Evolutionary conservation across 2,888 invertebrate species (phyloP).

Genomic region (Erpobdella octoculata): DNA sequence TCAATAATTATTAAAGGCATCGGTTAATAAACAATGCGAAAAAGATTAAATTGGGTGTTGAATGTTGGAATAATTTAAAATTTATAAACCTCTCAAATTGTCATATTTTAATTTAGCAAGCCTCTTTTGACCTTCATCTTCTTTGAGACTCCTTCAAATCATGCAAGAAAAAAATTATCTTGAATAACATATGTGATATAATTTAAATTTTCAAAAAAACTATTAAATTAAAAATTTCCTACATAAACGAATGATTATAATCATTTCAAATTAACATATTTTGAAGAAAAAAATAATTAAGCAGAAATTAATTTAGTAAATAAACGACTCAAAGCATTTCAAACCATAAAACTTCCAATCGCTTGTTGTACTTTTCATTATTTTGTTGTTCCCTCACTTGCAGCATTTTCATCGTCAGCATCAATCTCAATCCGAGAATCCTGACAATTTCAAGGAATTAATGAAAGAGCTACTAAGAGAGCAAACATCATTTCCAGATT

Average conservation of each 20-base stretch:
- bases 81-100: conserved; percentile 4
- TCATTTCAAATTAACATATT: too few species aligned
- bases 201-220: too few species aligned
- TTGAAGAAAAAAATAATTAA: not conserved
- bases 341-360: conserved; percentile 50
- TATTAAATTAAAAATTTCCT: too few species aligned
- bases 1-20: not conserved
- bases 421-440: conserved; percentile 50
- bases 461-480: too few species aligned
- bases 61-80: not conserved
- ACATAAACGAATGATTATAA: too few species aligned
- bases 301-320: not conserved
- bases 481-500: too few species aligned
- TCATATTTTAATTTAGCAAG: conserved; percentile 3
- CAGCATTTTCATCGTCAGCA: conserved; percentile 63
- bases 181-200: too few species aligned
- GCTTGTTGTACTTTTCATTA: conserved; percentile 48
- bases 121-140: conserved; percentile 13
- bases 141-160: not conserved
- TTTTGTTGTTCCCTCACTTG: conserved; percentile 56
- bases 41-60: not conserved
- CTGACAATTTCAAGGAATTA: too few species aligned
- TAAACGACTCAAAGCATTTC: not conserved
- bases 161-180: too few species aligned
- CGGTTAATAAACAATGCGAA: not conserved